Conservation (phyloP, 2,797 vertebrate genomes). For the Echiichthys vipera region DNA sequence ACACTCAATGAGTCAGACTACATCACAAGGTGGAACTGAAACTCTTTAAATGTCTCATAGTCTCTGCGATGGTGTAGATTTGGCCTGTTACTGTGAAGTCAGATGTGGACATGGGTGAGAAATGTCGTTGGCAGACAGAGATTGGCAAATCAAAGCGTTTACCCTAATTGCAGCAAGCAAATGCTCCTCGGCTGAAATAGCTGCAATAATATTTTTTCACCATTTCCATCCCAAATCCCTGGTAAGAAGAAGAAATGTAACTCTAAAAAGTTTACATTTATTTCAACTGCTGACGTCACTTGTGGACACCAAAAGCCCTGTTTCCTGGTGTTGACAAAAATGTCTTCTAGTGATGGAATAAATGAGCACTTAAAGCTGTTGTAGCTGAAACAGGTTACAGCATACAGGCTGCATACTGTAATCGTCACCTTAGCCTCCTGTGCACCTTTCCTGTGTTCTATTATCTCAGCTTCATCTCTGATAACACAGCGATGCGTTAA, state of each 20-base stretch:
- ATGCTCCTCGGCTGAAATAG: slow-evolving; percentile 57
- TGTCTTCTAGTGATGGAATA: background rate
- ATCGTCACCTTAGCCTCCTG: background rate
- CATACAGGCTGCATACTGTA: background rate
- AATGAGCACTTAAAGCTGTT: slow-evolving; percentile 1
- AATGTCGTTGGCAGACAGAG: slow-evolving; percentile 43
- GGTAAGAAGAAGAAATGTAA: slow-evolving; percentile 22
- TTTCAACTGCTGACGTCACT: slow-evolving; percentile 31
- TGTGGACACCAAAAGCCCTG: slow-evolving; percentile 1
- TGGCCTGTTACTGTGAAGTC: slow-evolving; percentile 33
- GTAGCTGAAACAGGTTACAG: background rate
- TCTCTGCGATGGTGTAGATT: slow-evolving; percentile 34
- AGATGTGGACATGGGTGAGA: slow-evolving; percentile 55
- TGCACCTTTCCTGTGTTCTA: background rate
- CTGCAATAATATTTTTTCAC: slow-evolving; percentile 58
- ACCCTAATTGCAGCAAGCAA: slow-evolving; percentile 63
- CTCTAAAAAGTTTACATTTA: slow-evolving; percentile 9
- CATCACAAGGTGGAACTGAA: slow-evolving; percentile 45
- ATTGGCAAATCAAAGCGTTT: slow-evolving; percentile 60
- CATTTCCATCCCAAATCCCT: slow-evolving; percentile 56
- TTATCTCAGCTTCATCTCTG: slow-evolving; percentile 59
- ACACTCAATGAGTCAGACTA: slow-evolving; percentile 57
- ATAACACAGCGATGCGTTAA: slow-evolving; percentile 70
- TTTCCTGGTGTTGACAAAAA: slow-evolving; percentile 32
- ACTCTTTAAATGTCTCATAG: slow-evolving; percentile 18